Conservation (phyloP, 2,888 invertebrate species). For the Cerastis leucographa region DNA sequence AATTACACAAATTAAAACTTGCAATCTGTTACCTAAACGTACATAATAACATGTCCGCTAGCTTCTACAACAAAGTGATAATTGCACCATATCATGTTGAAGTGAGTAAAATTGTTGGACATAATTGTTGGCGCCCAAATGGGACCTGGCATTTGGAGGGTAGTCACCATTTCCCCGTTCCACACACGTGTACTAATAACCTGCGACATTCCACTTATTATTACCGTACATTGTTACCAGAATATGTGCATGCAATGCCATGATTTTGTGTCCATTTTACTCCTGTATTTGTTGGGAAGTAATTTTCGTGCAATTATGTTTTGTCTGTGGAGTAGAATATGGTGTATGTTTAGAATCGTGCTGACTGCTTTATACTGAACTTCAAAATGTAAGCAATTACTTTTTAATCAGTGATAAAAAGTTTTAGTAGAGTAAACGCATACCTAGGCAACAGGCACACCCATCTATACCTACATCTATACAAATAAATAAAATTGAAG, state of each 20-base stretch:
- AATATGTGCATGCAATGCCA: constrained; percentile 50
- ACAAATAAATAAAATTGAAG: too few species aligned
- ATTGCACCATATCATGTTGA: constrained; percentile 55
- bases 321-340: neutral
- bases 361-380: too few species aligned
- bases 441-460: neutral
- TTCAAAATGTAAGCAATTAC: too few species aligned
- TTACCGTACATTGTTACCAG: constrained; percentile 58
- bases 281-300: constrained; percentile 17
- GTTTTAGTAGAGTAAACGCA: neutral
- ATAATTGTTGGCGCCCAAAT: constrained; percentile 74
- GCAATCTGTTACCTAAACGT: constrained; percentile 25
- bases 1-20: constrained; percentile 31
- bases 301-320: constrained; percentile 8
- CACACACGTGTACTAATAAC: constrained; percentile 77
- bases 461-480: too few species aligned
- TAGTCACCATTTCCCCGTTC: constrained; percentile 64
- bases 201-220: constrained; percentile 77
- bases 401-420: neutral
- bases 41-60: constrained; percentile 34
- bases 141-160: constrained; percentile 72
- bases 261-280: constrained; percentile 54
- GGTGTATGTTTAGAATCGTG: constrained; percentile 11
- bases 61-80: constrained; percentile 40
- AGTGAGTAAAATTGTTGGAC: constrained; percentile 70